phyloP scores from a whole-genome alignment of 2,797 vertebrate species.

The Girardinus metallicus region DNA sequence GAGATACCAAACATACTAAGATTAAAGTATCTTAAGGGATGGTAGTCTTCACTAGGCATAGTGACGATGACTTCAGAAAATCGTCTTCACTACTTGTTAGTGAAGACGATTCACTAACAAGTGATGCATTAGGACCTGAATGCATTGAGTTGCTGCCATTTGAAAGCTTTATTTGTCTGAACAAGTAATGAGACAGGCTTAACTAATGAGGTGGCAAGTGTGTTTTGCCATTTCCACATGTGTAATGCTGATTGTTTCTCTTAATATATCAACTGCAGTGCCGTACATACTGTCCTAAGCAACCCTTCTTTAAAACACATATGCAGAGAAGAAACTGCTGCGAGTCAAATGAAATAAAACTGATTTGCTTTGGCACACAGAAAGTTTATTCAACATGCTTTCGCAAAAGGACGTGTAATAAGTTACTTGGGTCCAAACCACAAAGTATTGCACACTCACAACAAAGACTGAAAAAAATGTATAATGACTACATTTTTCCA shows the following conservation, averaged over 20 bases:
- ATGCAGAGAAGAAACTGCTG: neutral
- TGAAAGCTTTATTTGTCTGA: neutral
- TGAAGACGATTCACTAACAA: too few relatives aligned
- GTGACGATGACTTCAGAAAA: neutral
- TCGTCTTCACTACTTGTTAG: neutral
- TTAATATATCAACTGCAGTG: neutral
- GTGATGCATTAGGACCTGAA: neutral
- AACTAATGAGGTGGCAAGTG: neutral
- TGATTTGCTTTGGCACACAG: neutral
- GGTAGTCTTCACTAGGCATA: neutral
- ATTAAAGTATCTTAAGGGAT: neutral
- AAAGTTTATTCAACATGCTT: conserved; percentile 5
- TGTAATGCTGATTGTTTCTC: neutral
- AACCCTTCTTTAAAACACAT: neutral
- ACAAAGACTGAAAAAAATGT: conserved; percentile 5
- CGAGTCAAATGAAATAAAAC: neutral
- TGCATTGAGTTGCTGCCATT: neutral
- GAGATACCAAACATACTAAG: neutral
- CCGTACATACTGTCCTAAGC: neutral
- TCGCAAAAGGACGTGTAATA: neutral
- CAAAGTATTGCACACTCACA: conserved; percentile 2
- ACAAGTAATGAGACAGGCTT: neutral
- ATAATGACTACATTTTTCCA: neutral
- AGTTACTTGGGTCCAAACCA: conserved; percentile 1
- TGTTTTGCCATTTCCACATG: neutral